phyloP scores from a whole-genome alignment of 2,113 vertebrate species.

The Passer montanus region DNA sequence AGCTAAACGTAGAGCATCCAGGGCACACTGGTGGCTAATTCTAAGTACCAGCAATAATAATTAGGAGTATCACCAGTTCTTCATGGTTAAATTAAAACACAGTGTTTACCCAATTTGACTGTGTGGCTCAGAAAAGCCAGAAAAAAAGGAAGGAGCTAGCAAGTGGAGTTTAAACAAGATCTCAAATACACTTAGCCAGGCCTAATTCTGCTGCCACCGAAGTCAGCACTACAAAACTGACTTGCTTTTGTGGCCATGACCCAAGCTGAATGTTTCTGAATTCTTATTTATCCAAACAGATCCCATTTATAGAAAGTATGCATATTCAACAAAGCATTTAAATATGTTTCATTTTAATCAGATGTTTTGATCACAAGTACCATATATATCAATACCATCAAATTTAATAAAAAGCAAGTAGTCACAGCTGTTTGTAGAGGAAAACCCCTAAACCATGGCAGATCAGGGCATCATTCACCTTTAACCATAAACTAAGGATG shows the following conservation, averaged over 20 bases:
- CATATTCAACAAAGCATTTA: neutral
- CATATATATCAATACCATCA: neutral
- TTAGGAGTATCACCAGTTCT: neutral
- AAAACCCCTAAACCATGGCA: neutral
- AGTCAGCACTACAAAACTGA: neutral
- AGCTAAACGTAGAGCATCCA: conserved; percentile 17
- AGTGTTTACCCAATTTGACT: neutral
- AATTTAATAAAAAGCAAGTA: neutral
- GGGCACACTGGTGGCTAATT: neutral
- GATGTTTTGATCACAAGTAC: neutral
- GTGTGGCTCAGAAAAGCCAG: neutral
- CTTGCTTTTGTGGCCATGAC: neutral
- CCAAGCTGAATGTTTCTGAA: neutral
- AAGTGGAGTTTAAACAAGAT: neutral
- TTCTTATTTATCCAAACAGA: neutral
- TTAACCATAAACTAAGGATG: neutral
- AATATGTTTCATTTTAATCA: neutral
- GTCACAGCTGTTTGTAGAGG: neutral
- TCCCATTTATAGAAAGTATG: neutral
- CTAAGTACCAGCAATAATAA: neutral
- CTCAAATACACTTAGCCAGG: neutral
- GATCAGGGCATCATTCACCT: neutral
- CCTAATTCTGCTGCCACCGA: neutral
- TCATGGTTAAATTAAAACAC: neutral
- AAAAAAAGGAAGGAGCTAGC: neutral